Conservation (phyloP, 1,140 invertebrate genomes). For the Apis dorsata region DNA sequence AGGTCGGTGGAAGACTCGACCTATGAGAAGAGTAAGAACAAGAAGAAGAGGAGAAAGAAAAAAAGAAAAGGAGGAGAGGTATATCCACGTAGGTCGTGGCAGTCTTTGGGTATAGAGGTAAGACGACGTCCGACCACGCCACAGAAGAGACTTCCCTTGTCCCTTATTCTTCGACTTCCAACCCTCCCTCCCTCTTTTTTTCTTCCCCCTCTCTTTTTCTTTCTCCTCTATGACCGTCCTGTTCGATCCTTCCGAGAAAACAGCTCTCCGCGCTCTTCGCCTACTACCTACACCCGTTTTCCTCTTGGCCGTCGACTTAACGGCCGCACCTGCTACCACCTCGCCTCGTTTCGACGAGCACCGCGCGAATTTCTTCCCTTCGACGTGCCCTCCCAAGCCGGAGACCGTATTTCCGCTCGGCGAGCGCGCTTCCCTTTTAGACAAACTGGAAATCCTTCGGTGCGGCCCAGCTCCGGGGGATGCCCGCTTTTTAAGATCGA, state of each 20-base stretch:
- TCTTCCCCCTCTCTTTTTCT: background rate
- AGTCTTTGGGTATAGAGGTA: background rate
- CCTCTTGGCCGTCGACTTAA: constrained; percentile 51
- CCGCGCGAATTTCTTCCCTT: constrained; percentile 49
- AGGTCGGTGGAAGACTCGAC: background rate
- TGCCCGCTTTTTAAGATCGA: constrained; percentile 32
- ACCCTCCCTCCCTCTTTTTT: background rate
- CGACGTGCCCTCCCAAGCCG: constrained; percentile 29
- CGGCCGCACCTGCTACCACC: constrained; percentile 52
- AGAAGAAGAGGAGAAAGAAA: too few relatives aligned
- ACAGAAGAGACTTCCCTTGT: background rate
- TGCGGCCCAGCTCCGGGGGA: background rate
- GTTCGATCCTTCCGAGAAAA: constrained; percentile 44
- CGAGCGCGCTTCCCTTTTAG: constrained; percentile 35
- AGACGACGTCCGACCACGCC: background rate
- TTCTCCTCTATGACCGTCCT: background rate
- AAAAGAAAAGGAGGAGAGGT: too few relatives aligned
- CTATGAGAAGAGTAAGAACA: too few relatives aligned
- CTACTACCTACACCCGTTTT: background rate
- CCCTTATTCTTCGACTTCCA: background rate
- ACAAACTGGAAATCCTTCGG: constrained; percentile 31
- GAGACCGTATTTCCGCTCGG: constrained; percentile 44
- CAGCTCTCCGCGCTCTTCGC: constrained; percentile 12
- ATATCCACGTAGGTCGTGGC: too few relatives aligned
- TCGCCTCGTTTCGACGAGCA: constrained; percentile 32